Conservation (phyloP, 1,140 invertebrate genomes). For the Bombyx mori region ASM3026992v2 NC_085113.1:4953001-4953500, state of each 20-base stretch:
- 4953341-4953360: too few relatives aligned
- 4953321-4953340: constrained; percentile 39
- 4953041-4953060: constrained; percentile 37
- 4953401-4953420: background rate
- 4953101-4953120: constrained; percentile 67
- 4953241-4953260: constrained; percentile 62
- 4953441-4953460: too few relatives aligned
- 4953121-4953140: constrained; percentile 60
- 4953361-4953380: too few relatives aligned
- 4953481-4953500: too few relatives aligned
- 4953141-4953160: constrained; percentile 53
- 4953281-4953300: constrained; percentile 72
- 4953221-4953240: constrained; percentile 55
- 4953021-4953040: constrained; percentile 63
- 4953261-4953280: constrained; percentile 63
- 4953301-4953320: constrained; percentile 61
- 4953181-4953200: constrained; percentile 57
- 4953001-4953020: constrained; percentile 40
- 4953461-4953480: too few relatives aligned
- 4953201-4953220: constrained; percentile 48
- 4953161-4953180: constrained; percentile 51
- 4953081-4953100: constrained; percentile 29
- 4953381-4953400: background rate
- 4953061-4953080: constrained; percentile 32
- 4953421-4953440: too few relatives aligned